Evolutionary conservation across 2,113 vertebrate species (phyloP), one percentile per base, ranked within the genome.

Genomic region (Willisornis vidua): DNA sequence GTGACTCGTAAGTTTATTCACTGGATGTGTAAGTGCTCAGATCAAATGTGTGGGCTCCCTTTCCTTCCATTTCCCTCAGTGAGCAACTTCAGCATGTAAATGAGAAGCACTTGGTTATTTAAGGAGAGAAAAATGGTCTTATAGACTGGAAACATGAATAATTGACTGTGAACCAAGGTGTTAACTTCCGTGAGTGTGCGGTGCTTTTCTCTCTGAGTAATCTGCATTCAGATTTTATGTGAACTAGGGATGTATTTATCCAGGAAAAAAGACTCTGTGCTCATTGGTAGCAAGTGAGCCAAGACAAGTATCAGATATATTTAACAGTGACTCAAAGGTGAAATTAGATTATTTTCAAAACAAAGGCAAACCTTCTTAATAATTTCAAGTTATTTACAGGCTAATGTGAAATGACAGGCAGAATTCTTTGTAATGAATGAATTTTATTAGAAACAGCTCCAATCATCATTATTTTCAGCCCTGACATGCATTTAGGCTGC

Each of bases 61-160:
- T 90, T 79, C 66, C 90, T 91, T 68, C 93, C 55, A 49, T 81
- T 94, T 83, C 87, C 83, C 72, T 82, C 80, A 25, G 81, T 33
- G 66, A 3, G 28, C 57, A 96, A 57, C 90, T 92, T 74, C 84
- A 58, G 87, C 92, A 85, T 95, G 95, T 89, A 96, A 95, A 97
- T 95, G 94, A 97, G 90, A 92, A 94, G 73, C 39, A 82, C 91
- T 96, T 88, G 90, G 89, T 94, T 96, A 93, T 93, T 96, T 96
- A 94, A 95, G 92, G 95, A 66, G 89, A 96, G 73, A 82, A 88
- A 97, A 97, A 94, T 86, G 66, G 95, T 91, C 93, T 95, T 94
- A 95, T 90, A 98, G 97, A 97, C 95, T 95, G 95, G 89, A 97
- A 96, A 78, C 71, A 84, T 97, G 96, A 97, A 98, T 97, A 97